phyloP scores from a whole-genome alignment of 2,113 vertebrate species.

The Thryonomys swinderianus region DNA sequence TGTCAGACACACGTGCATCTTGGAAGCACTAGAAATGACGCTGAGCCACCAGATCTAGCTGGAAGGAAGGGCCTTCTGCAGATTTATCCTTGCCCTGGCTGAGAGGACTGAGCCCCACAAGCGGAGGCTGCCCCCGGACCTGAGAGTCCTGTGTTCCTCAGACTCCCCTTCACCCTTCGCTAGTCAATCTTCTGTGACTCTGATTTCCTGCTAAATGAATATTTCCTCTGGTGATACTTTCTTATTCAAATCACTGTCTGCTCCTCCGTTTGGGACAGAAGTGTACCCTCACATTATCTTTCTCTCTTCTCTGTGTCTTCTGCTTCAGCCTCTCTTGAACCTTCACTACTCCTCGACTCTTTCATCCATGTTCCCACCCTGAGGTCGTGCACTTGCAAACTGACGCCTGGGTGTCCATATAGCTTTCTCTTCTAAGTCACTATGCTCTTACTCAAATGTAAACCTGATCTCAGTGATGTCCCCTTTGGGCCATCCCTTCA shows the following conservation, averaged over 20 bases:
- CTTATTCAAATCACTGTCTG: neutral
- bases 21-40: neutral
- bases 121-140: too few relatives aligned
- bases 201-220: neutral
- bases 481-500: neutral
- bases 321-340: too few relatives aligned
- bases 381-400: neutral
- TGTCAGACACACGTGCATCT: neutral
- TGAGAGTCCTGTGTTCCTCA: neutral
- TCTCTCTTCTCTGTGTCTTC: too few relatives aligned
- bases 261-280: too few relatives aligned
- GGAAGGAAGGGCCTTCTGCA: neutral
- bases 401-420: fast-evolving
- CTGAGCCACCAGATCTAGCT: neutral
- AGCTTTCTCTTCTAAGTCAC: neutral
- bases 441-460: neutral
- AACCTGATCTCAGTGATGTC: neutral
- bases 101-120: neutral
- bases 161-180: neutral
- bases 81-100: neutral
- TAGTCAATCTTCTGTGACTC: neutral
- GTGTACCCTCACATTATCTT: too few relatives aligned
- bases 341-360: neutral
- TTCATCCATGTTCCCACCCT: too few relatives aligned
- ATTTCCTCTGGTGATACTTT: neutral